Conservation (phyloP, 2,888 invertebrate species). For the Hirtodrosophila duncani region DNA sequence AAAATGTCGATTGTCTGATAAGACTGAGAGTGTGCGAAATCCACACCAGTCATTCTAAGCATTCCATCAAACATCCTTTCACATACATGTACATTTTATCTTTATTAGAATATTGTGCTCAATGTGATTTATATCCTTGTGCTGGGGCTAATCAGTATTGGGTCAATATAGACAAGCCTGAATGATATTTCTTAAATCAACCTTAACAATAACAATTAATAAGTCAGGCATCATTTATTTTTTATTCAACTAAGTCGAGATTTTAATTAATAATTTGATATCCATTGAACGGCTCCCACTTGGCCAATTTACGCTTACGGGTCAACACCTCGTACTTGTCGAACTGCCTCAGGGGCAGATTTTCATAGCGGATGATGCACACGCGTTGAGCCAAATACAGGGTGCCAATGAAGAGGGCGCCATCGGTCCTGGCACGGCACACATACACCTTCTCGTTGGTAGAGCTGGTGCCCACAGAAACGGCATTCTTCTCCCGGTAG, state of each 20-base stretch:
- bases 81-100: no score
- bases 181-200: no score
- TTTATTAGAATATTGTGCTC: no score
- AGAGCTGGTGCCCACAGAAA: slow-evolving; percentile 35
- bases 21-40: no score
- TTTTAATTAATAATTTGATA: not conserved
- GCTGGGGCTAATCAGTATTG: no score
- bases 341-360: slow-evolving; percentile 1
- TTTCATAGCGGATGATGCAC: slow-evolving; percentile 21
- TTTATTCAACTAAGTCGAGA: no score
- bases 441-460: slow-evolving; percentile 27
- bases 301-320: slow-evolving; percentile 3
- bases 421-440: slow-evolving; percentile 24
- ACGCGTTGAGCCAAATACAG: not conserved
- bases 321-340: slow-evolving; percentile 36
- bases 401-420: slow-evolving; percentile 26
- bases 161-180: no score
- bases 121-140: no score
- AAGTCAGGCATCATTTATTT: slow-evolving; percentile 2
- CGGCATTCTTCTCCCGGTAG: slow-evolving; percentile 24
- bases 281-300: not conserved
- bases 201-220: no score
- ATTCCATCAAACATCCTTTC: no score
- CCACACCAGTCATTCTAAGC: no score
- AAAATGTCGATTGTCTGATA: no score